These are phyloP conservation scores for Zaprionus kolodkinae DNA, from an alignment of 1,140 invertebrate species.

Conservation along the genomic window DNA sequence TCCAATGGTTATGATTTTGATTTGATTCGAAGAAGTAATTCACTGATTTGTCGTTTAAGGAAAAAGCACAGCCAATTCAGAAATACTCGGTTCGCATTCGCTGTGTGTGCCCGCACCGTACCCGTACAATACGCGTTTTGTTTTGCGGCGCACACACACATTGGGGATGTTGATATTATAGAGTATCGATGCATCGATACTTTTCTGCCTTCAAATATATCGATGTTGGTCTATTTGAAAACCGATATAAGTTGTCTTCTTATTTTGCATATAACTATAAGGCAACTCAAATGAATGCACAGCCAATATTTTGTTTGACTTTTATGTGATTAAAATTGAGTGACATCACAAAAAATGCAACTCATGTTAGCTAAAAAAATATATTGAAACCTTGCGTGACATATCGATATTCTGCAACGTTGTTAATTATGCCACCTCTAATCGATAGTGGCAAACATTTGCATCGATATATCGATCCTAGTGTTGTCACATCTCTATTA, in stretches of 20 bases:
- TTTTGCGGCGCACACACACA: constrained; percentile 56
- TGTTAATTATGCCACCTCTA: background rate
- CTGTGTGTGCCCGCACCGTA: constrained; percentile 41
- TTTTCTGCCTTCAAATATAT: background rate
- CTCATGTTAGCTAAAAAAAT: background rate
- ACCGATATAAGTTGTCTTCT: background rate
- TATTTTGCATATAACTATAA: background rate
- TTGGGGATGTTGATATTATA: constrained; percentile 44
- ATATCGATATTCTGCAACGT: background rate
- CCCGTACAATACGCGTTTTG: constrained; percentile 54
- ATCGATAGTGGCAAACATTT: background rate
- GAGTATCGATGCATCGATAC: constrained; percentile 34
- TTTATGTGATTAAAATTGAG: background rate
- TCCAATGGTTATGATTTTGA: constrained; percentile 24
- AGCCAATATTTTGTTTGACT: background rate
- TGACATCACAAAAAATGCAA: background rate
- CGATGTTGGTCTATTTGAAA: background rate
- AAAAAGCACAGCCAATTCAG: constrained; percentile 41
- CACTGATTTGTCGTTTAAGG: constrained; percentile 32
- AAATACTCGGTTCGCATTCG: constrained; percentile 25
- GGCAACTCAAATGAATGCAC: background rate
- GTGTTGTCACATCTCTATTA: constrained; percentile 27
- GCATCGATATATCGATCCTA: constrained; percentile 30
- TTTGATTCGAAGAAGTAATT: constrained; percentile 41
- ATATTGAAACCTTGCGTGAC: background rate